A percentile compares a stretch with the other conserved stretches of the same genome.
phyloP scores from a whole-genome alignment of 2,797 vertebrate species.

The Coregonus ussuriensis region DNA sequence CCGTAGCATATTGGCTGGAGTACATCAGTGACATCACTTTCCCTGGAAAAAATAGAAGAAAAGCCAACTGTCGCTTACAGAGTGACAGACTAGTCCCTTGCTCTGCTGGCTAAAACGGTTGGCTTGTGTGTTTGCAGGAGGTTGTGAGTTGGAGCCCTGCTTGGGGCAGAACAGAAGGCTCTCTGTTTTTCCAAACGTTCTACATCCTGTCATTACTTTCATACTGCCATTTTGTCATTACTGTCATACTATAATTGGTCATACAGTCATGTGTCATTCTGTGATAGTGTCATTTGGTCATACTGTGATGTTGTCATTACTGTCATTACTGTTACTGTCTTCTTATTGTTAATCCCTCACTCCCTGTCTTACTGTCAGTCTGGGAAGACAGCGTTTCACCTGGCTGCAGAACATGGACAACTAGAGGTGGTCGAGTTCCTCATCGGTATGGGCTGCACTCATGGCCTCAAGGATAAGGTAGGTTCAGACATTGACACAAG shows the following conservation, averaged over 20 bases:
- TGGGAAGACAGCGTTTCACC: conserved; percentile 84
- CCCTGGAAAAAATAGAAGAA: too few species aligned
- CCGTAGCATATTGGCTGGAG: too few species aligned
- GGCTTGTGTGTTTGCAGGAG: not conserved
- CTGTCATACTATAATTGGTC: not conserved
- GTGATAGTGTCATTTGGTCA: not conserved
- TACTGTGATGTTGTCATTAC: not conserved
- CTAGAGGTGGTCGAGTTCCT: conserved; percentile 84
- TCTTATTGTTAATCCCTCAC: conserved; percentile 6
- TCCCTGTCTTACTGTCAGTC: conserved; percentile 55
- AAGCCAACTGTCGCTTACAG: too few species aligned
- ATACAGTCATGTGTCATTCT: too few species aligned
- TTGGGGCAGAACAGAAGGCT: not conserved
- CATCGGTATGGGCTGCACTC: conserved; percentile 80
- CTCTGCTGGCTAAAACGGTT: not conserved
- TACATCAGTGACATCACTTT: too few species aligned
- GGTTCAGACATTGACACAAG: not conserved
- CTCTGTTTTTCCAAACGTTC: too few species aligned
- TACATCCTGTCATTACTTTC: not conserved
- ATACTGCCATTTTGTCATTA: not conserved
- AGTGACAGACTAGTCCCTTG: not conserved
- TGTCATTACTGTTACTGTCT: conserved; percentile 4
- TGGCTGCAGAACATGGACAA: conserved; percentile 81
- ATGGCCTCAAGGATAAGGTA: conserved; percentile 86
- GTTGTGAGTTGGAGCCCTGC: not conserved